Evolutionary conservation across 2,888 invertebrate genomes (phyloP).

Genomic region (Malthinus flaveolus): DNA sequence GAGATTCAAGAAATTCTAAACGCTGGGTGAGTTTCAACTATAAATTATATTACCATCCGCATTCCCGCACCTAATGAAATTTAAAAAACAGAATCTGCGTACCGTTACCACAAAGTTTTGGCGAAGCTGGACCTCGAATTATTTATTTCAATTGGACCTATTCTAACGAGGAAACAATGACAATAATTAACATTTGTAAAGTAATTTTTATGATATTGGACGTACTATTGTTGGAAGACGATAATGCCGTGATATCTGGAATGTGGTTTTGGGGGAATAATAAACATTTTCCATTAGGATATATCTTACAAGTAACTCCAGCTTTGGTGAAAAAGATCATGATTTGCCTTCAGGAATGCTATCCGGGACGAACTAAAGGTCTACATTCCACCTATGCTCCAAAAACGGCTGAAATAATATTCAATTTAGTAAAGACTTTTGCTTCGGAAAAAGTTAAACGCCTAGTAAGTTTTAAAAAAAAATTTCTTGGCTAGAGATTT

Average conservation of each 20-base stretch:
- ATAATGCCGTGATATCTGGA: background rate
- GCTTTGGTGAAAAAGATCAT: background rate
- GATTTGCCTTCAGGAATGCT: background rate
- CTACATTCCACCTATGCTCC: background rate
- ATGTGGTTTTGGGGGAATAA: background rate
- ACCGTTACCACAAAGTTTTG: background rate
- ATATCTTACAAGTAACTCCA: background rate
- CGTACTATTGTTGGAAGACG: background rate
- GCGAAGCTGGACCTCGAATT: background rate
- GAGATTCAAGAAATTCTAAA: constrained; percentile 43
- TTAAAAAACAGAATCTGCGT: background rate
- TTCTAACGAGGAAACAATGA: background rate
- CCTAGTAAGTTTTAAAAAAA: background rate
- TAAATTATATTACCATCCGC: no score
- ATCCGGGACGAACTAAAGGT: background rate
- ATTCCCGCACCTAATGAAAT: background rate
- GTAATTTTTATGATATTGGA: background rate
- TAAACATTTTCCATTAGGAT: background rate
- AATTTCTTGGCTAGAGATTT: no score
- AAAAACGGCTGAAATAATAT: background rate
- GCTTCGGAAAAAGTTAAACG: no score
- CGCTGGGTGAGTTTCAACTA: background rate
- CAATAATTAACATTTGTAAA: background rate
- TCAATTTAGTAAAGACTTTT: background rate
- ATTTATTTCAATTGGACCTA: background rate